Conservation (phyloP, 2,797 vertebrate species). For the Emydoidea blandingii region DNA sequence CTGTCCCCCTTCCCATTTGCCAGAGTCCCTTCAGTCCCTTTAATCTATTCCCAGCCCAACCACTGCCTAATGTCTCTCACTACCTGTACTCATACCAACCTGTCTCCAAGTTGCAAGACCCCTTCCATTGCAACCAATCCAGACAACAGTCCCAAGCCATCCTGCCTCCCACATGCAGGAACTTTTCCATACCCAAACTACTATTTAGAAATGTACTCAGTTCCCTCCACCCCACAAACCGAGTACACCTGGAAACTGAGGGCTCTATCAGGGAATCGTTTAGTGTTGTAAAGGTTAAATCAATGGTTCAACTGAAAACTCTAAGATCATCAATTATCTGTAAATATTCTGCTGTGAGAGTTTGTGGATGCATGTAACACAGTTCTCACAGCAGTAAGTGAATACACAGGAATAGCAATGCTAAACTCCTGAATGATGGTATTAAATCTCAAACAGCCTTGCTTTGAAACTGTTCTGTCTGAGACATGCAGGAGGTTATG, state of each 20-base stretch:
- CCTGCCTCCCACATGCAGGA: neutral
- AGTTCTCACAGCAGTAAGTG: fast-evolving
- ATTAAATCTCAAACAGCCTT: neutral
- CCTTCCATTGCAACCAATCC: neutral
- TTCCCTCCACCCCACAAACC: neutral
- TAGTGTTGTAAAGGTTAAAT: neutral
- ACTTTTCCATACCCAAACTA: neutral
- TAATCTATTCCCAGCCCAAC: neutral
- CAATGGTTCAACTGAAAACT: neutral
- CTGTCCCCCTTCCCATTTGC: neutral
- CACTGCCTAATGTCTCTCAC: neutral
- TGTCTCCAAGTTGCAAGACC: neutral
- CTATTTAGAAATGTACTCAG: neutral
- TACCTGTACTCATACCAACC: neutral
- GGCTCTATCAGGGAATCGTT: neutral
- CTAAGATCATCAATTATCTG: neutral
- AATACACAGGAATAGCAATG: neutral
- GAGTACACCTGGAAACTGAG: neutral
- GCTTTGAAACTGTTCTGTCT: neutral
- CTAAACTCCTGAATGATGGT: neutral
- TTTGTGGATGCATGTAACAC: neutral
- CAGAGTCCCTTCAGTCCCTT: neutral
- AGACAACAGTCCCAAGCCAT: neutral
- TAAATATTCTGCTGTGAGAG: neutral
- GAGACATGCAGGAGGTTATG: fast-evolving